A percentile compares a stretch with the other conserved stretches of the same genome.
Conservation (phyloP, 2,113 vertebrate species). For the Miniopterus natalensis region DNA sequence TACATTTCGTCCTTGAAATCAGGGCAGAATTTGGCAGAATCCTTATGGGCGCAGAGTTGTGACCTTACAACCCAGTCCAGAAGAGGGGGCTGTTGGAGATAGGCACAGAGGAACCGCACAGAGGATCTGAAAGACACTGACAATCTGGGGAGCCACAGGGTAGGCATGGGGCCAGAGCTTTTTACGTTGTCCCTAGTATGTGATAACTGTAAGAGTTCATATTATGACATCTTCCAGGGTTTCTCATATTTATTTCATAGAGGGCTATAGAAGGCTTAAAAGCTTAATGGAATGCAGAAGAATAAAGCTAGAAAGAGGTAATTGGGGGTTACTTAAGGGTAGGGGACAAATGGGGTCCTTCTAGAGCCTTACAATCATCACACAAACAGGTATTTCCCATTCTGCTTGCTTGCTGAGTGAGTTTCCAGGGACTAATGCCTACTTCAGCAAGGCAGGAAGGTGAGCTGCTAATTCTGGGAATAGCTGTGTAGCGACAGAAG, state of each 20-base stretch:
- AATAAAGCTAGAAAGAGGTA: slow-evolving; percentile 12
- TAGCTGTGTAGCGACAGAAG: slow-evolving; percentile 58
- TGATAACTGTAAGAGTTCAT: background rate
- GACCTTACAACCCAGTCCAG: background rate
- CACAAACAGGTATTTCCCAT: slow-evolving; percentile 36
- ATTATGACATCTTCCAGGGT: background rate
- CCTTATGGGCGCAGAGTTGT: background rate
- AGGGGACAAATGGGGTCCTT: background rate
- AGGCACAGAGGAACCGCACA: background rate
- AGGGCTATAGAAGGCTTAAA: slow-evolving; percentile 30
- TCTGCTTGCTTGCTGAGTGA: slow-evolving; percentile 3
- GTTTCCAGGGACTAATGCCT: background rate
- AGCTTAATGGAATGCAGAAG: background rate
- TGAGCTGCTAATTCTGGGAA: background rate
- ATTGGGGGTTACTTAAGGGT: background rate
- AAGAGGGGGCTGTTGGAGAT: slow-evolving; percentile 4
- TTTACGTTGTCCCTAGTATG: background rate
- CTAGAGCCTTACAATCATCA: background rate
- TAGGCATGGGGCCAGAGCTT: background rate
- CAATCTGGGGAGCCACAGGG: background rate
- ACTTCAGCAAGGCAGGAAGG: background rate
- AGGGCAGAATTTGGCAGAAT: slow-evolving; percentile 40
- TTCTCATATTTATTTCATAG: slow-evolving; percentile 48
- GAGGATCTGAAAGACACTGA: background rate
- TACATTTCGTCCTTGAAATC: slow-evolving; percentile 58